Conservation (phyloP, 2,797 vertebrate species). For the Megalops cyprinoides region DNA sequence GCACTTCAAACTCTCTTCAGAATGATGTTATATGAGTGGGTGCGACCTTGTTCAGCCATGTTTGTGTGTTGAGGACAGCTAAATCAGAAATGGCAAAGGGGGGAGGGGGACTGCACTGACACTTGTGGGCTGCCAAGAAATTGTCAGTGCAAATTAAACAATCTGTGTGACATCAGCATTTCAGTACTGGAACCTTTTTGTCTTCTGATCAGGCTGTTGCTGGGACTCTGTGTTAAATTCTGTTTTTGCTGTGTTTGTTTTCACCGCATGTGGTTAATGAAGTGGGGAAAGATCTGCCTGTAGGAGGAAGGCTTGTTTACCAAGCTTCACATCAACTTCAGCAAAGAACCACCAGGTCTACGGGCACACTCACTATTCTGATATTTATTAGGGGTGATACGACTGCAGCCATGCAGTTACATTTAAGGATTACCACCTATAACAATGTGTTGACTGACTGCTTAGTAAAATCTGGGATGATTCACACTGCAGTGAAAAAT, state of each 20-base stretch:
- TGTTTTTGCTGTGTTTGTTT: background rate
- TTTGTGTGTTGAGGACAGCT: too few relatives aligned
- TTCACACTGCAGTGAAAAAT: background rate
- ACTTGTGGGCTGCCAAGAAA: too few relatives aligned
- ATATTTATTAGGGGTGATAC: background rate
- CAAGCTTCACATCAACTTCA: too few relatives aligned
- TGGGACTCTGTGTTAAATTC: background rate
- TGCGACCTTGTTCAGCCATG: background rate
- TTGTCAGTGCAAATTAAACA: too few relatives aligned
- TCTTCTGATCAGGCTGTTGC: too few relatives aligned
- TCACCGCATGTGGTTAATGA: background rate
- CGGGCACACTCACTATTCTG: too few relatives aligned
- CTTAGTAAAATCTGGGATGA: background rate
- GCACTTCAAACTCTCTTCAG: background rate
- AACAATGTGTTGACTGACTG: background rate
- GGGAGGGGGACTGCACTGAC: too few relatives aligned
- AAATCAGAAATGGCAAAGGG: too few relatives aligned
- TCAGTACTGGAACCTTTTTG: too few relatives aligned
- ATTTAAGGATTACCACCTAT: background rate
- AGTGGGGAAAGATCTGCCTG: background rate
- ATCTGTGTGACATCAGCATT: too few relatives aligned
- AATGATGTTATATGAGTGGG: background rate
- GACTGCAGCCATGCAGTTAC: background rate
- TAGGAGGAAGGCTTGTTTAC: too few relatives aligned
- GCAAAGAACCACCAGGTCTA: too few relatives aligned